A percentile compares a stretch with the other conserved stretches of the same genome.
phyloP scores from a whole-genome alignment of 2,113 vertebrate species.

The Steatornis caripensis region DNA sequence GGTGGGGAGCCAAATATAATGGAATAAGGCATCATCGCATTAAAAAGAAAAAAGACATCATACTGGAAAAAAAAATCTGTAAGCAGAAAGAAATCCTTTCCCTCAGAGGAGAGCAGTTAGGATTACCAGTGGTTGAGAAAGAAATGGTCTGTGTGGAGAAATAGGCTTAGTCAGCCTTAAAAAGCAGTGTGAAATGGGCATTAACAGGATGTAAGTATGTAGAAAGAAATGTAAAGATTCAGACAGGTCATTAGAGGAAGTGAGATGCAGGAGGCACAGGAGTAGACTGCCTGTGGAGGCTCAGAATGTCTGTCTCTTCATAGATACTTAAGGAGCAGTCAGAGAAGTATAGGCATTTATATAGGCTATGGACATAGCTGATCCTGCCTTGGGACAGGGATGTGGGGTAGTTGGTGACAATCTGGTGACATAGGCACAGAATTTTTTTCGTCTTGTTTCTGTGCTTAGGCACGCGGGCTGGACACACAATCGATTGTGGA shows the following conservation, averaged over 20 bases:
- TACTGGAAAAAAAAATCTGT: not conserved
- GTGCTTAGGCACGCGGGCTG: rapidly evolving
- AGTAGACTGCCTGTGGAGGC: not conserved
- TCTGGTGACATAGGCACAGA: not conserved
- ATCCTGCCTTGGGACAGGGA: not conserved
- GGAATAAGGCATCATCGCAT: not conserved
- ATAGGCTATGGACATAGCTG: not conserved
- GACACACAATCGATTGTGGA: not conserved
- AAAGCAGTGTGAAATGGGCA: not conserved
- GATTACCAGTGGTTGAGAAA: not conserved
- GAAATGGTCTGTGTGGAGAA: not conserved
- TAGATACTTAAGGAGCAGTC: not conserved
- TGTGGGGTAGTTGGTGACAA: not conserved
- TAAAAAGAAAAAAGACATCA: not conserved
- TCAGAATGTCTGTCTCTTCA: not conserved
- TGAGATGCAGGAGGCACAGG: not conserved
- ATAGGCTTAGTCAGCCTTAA: not conserved
- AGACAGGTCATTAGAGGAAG: not conserved
- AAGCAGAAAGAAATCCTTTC: not conserved
- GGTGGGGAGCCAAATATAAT: not conserved
- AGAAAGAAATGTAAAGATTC: not conserved
- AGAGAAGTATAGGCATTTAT: not conserved
- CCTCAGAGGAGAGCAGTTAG: not conserved
- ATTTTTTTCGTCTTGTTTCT: not conserved
- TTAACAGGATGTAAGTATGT: not conserved